Evolutionary conservation across 2,888 invertebrate species (phyloP).

Genomic region (Mamestra brassicae): DNA sequence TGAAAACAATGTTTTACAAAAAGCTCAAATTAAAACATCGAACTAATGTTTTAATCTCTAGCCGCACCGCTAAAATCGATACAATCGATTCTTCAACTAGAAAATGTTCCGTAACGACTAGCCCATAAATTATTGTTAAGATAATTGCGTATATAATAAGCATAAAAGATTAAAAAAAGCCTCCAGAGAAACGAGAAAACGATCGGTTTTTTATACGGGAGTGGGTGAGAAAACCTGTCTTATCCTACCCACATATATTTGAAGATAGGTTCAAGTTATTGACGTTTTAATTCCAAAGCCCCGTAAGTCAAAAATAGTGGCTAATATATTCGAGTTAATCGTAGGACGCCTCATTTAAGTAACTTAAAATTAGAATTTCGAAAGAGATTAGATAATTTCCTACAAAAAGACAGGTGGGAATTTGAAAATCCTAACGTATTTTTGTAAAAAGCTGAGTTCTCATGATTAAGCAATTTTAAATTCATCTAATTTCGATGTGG

Average conservation of each 20-base stretch:
- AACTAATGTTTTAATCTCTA: constrained; percentile 36
- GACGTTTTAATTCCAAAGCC: constrained; percentile 57
- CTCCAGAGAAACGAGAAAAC: constrained; percentile 35
- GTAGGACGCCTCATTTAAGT: constrained; percentile 42
- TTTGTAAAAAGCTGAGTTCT: constrained; percentile 13
- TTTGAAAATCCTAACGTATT: constrained; percentile 15
- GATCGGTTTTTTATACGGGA: constrained; percentile 55
- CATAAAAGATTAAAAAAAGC: constrained; percentile 46
- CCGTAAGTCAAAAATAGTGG: constrained; percentile 58
- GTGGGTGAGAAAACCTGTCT: constrained; percentile 40
- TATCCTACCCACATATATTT: constrained; percentile 35
- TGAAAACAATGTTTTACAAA: constrained; percentile 30
- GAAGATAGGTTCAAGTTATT: constrained; percentile 38
- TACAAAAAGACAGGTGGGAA: constrained; percentile 31
- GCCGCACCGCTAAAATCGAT: constrained; percentile 34
- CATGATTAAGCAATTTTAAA: constrained; percentile 41
- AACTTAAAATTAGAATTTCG: constrained; percentile 48
- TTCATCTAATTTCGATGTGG: constrained; percentile 19
- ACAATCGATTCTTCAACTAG: constrained; percentile 25
- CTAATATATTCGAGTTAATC: constrained; percentile 53
- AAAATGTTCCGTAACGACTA: constrained; percentile 35
- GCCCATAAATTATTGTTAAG: constrained; percentile 53
- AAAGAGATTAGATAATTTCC: constrained; percentile 40
- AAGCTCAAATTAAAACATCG: constrained; percentile 31
- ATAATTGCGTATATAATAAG: constrained; percentile 56